Base-by-base conservation (phyloP, 2,113 vertebrate species). In the Neodontobutis hainanensis region DNA sequence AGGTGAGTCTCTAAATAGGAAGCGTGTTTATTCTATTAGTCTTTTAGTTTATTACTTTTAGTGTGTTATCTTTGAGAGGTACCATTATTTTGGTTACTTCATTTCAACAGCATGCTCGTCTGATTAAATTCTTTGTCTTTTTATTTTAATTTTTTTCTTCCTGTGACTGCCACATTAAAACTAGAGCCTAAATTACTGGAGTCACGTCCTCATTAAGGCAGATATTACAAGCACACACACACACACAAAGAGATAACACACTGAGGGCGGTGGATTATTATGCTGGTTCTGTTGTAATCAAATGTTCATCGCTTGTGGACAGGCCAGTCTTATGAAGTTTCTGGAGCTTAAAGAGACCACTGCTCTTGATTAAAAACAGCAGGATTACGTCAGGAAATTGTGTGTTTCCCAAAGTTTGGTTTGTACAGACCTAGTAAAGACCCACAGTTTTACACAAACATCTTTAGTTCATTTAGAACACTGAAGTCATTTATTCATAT, bases 21-120 rank as follows among this genome's bases (percentile, higher is more conserved):
- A 55, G 46, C 4, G 61, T 65, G 6, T 60, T 60, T 53, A 46
- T 60, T 47, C 3, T 1, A 38, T 59, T 38, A 57, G 27, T 51
- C n/a, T 27, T 50, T 44, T 32, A 8, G 8, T 57, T 12, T 44
- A 43, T 57, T 56, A 5, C 11, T 65, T 15, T 40, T 46, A 19
- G 19, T 65, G 32, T 9, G 12, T n/a, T 34, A 4, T 47, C 12
- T 35, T 40, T 40, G 15, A 8, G 14, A 32, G 15, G 6, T 58
- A 16, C 14, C 3, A 57, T 19, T 56, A 51, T 61, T 43, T 43
- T 43, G 5, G 8, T 49, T 15, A 12, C n/a, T 16, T 43, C 42
- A 43, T 43, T 49, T 14, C 9, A 12, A 44, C 9, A 11, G 10
- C 45, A 12, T 47, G 11, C 5, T 12, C 5, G 14, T 9, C 14